phyloP scores from a whole-genome alignment of 1,140 invertebrate genomes.

The Mylabris phalerata region DNA sequence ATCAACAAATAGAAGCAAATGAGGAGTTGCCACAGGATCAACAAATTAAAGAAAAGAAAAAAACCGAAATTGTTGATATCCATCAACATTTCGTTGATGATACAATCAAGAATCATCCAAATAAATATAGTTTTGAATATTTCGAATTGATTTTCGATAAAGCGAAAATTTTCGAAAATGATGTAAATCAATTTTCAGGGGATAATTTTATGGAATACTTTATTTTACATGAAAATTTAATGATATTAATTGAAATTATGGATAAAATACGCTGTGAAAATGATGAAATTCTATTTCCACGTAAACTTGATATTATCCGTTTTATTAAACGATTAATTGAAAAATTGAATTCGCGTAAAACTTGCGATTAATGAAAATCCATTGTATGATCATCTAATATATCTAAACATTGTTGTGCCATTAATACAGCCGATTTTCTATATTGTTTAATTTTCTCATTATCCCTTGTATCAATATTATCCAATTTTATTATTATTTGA shows the following conservation, averaged over 20 bases:
- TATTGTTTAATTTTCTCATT: conserved; percentile 12
- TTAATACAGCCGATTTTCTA: conserved; percentile 21
- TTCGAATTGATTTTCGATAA: background rate
- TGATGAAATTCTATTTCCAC: background rate
- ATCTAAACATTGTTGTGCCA: conserved; percentile 25
- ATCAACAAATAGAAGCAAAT: no score
- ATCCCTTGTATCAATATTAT: conserved; percentile 21
- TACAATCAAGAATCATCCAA: background rate
- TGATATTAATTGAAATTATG: conserved; percentile 6
- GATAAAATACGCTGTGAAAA: conserved; percentile 11
- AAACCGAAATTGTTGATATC: conserved; percentile 1
- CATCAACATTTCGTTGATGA: background rate
- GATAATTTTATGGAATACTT: conserved; percentile 14
- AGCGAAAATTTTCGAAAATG: conserved; percentile 5
- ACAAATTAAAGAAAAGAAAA: background rate
- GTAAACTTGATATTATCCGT: conserved; percentile 1
- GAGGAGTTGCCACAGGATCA: background rate
- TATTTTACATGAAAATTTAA: conserved; percentile 21
- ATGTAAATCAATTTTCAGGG: conserved; percentile 6
- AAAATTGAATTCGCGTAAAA: background rate
- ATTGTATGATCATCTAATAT: conserved; percentile 13
- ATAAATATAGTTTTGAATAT: background rate
- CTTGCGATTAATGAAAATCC: no score
- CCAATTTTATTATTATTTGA: conserved; percentile 21
- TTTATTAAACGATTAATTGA: background rate